Conservation (phyloP, 2,888 invertebrate species). For the Cephus nigrinus region DNA sequence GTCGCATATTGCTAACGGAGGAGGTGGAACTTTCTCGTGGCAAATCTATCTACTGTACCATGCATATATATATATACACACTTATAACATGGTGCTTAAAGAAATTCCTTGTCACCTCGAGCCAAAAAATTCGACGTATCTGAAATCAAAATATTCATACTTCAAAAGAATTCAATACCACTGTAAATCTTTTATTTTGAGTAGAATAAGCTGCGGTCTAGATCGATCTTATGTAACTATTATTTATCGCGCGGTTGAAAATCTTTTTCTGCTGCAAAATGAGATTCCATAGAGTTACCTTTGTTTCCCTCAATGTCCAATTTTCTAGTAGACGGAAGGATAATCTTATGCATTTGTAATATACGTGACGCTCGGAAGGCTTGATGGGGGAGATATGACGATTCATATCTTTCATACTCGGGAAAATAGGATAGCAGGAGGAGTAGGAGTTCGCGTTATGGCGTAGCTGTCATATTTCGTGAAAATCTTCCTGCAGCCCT, state of each 20-base stretch:
- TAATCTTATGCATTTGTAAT: background rate
- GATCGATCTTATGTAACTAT: background rate
- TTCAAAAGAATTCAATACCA: background rate
- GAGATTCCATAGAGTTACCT: background rate
- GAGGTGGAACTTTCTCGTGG: constrained; percentile 39
- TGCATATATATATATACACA: too few species aligned
- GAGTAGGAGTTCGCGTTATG: constrained; percentile 47
- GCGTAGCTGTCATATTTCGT: constrained; percentile 45
- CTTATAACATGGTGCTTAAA: background rate
- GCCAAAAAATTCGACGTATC: background rate
- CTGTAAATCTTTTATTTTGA: background rate
- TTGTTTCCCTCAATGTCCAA: background rate
- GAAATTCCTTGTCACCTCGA: background rate
- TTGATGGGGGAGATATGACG: constrained; percentile 35
- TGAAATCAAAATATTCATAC: background rate
- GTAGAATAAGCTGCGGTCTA: background rate
- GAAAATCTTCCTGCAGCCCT: constrained; percentile 17
- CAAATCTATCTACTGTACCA: background rate
- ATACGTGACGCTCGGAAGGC: background rate
- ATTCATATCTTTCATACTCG: constrained; percentile 59
- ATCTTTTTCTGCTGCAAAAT: background rate
- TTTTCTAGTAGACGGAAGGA: background rate
- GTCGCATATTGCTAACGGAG: constrained; percentile 59
- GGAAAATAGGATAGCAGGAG: constrained; percentile 56
- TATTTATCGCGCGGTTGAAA: background rate